phyloP scores from a whole-genome alignment of 1,140 invertebrate species.

The Halyomorpha halys region DNA sequence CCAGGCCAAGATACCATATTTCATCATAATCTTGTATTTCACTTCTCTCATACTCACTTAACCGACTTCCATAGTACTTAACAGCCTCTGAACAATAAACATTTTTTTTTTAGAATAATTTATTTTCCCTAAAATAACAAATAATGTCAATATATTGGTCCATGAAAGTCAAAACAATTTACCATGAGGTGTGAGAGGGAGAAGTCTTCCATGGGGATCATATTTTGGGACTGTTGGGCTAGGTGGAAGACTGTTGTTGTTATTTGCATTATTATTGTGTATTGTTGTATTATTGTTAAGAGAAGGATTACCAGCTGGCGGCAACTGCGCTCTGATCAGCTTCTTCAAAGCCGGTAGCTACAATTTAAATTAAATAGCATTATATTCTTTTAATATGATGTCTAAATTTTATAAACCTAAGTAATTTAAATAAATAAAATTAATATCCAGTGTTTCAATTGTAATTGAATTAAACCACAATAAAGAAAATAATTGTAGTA shows the following conservation, averaged over 20 bases:
- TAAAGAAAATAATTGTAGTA: too few relatives aligned
- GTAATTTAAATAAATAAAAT: too few relatives aligned
- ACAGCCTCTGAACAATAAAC: conserved; percentile 54
- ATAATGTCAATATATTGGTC: not conserved
- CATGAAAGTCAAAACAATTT: conserved; percentile 10
- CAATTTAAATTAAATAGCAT: conserved; percentile 20
- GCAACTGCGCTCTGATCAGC: conserved; percentile 22
- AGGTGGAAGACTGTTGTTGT: conserved; percentile 25
- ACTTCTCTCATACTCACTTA: conserved; percentile 75
- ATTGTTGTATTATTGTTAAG: conserved; percentile 28
- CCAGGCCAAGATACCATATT: conserved; percentile 79
- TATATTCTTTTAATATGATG: too few relatives aligned
- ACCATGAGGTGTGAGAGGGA: conserved; percentile 31
- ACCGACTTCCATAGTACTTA: conserved; percentile 62
- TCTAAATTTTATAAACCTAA: too few relatives aligned
- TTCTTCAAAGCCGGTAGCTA: conserved; percentile 31
- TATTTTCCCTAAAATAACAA: not conserved
- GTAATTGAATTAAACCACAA: too few relatives aligned
- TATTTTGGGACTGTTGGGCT: conserved; percentile 15
- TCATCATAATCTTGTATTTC: conserved; percentile 80
- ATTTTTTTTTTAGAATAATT: conserved; percentile 15
- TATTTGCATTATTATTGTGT: conserved; percentile 29
- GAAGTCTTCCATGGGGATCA: conserved; percentile 27
- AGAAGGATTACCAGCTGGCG: conserved; percentile 17
- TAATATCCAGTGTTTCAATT: too few relatives aligned